A percentile compares a stretch with the other conserved stretches of the same genome.
Conservation (phyloP, 2,113 vertebrate species). For the Rutilus rutilus region DNA sequence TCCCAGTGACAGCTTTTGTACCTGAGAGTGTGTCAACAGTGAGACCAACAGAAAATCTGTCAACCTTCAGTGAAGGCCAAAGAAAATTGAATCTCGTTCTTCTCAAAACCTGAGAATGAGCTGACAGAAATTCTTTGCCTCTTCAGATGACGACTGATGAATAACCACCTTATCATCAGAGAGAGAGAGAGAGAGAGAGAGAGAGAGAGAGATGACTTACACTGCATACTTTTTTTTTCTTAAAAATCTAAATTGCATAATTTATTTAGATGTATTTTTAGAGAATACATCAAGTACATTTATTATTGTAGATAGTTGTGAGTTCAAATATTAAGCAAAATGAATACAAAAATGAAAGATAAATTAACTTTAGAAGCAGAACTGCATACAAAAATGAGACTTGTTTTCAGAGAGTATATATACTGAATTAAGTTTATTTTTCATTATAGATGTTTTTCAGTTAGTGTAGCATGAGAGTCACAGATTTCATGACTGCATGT, state of each 20-base stretch:
- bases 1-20: too few relatives aligned
- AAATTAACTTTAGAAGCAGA: background rate
- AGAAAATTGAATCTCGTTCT: background rate
- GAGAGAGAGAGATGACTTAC: background rate
- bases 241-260: background rate
- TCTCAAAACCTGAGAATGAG: slow-evolving; percentile 2
- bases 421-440: too few relatives aligned
- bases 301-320: background rate
- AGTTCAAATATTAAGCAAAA: background rate
- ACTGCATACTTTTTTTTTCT: background rate
- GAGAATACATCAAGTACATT: background rate
- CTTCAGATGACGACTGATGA: slow-evolving; percentile 8
- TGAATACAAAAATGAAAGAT: background rate
- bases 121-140: background rate
- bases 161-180: slow-evolving; percentile 15
- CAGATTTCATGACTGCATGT: too few relatives aligned
- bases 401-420: background rate
- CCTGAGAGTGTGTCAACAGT: too few relatives aligned
- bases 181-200: background rate
- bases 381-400: background rate
- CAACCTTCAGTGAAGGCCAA: background rate
- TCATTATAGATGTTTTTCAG: too few relatives aligned
- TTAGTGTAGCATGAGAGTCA: too few relatives aligned
- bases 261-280: background rate
- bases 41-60: slow-evolving; percentile 6